These are phyloP conservation scores for Sterna hirundo DNA, from an alignment of 2,113 vertebrate genomes.

Conservation along the genomic window DNA sequence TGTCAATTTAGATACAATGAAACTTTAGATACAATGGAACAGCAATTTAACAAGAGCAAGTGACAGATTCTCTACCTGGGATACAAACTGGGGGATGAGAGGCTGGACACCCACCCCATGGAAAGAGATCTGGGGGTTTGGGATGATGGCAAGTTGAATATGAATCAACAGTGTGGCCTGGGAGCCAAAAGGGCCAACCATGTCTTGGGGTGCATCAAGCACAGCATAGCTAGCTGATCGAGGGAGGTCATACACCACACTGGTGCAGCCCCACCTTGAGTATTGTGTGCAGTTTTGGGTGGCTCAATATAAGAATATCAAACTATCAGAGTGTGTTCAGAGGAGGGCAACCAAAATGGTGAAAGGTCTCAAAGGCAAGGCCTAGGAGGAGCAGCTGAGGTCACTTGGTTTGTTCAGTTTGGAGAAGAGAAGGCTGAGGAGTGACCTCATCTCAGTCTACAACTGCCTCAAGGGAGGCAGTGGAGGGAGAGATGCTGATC, in stretches of 20 bases:
- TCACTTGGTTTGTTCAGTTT: neutral
- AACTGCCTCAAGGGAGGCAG: fast-evolving
- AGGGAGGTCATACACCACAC: neutral
- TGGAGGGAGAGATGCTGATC: neutral
- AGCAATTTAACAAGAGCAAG: neutral
- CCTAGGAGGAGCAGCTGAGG: fast-evolving
- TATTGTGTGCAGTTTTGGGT: no score
- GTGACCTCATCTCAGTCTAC: neutral
- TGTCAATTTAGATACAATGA: neutral
- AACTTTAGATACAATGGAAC: neutral
- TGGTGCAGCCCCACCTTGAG: fast-evolving
- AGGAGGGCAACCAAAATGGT: neutral
- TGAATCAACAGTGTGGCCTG: neutral
- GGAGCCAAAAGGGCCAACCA: neutral
- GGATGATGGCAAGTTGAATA: neutral
- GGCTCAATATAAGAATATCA: no score
- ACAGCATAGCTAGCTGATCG: fast-evolving
- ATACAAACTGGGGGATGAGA: neutral
- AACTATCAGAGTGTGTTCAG: neutral
- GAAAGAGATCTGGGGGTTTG: neutral
- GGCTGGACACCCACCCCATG: neutral
- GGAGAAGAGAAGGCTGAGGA: neutral
- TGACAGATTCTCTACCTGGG: neutral
- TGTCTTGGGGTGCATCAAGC: no score
- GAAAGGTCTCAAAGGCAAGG: neutral